A percentile compares a stretch with the other conserved stretches of the same genome.
These are phyloP conservation scores for Eutrigla gurnardus DNA, from an alignment of 2,797 vertebrate species.

Conservation along the genomic window DNA sequence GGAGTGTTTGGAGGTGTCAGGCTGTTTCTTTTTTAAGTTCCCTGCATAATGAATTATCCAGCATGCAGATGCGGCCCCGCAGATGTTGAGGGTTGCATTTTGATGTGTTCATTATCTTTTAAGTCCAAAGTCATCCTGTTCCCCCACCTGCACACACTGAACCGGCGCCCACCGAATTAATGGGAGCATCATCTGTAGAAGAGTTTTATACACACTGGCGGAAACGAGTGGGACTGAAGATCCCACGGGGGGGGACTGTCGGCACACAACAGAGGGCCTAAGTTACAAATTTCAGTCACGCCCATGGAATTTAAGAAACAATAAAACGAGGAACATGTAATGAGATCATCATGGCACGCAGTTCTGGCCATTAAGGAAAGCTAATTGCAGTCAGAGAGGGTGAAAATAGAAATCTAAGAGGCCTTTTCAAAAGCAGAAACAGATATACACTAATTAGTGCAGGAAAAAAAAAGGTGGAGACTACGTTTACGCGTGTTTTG, in stretches of 20 bases:
- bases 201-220: constrained; percentile 44
- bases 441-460: constrained; percentile 7
- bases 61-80: constrained; percentile 1
- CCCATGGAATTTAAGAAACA: constrained; percentile 49
- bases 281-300: constrained; percentile 51
- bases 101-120: constrained; percentile 13
- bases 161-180: constrained; percentile 37
- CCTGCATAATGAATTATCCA: constrained; percentile 6
- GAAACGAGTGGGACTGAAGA: constrained; percentile 52
- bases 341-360: constrained; percentile 11
- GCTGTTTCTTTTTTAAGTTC: neutral
- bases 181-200: constrained; percentile 49
- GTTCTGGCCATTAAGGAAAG: neutral
- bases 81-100: neutral
- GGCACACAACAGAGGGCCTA: constrained; percentile 33
- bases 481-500: constrained; percentile 2
- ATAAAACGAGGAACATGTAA: constrained; percentile 26
- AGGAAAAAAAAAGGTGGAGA: constrained; percentile 16
- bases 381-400: neutral
- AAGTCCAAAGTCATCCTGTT: constrained; percentile 20
- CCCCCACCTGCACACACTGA: constrained; percentile 9
- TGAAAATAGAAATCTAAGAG: neutral
- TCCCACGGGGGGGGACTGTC: constrained; percentile 39
- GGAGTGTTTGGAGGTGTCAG: neutral
- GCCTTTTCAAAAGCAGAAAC: constrained; percentile 13